Evolutionary conservation across 2,113 vertebrate species (phyloP).

Genomic region (Hippocampus abdominalis): DNA sequence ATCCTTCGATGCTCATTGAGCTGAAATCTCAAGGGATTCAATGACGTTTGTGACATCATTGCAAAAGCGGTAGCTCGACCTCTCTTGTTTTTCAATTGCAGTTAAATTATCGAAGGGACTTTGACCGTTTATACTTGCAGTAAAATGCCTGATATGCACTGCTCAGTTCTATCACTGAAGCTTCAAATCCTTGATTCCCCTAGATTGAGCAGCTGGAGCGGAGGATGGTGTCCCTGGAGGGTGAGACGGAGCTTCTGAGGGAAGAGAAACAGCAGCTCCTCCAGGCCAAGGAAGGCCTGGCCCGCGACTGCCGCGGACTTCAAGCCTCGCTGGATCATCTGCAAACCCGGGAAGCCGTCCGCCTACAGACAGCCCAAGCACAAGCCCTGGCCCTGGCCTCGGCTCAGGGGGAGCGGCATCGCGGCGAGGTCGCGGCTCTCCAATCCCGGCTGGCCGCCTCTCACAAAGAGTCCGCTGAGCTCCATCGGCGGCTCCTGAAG

Average conservation of each 20-base stretch:
- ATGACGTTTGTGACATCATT: neutral
- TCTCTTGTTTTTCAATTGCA: neutral
- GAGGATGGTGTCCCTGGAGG: conserved; percentile 74
- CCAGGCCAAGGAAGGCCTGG: conserved; percentile 74
- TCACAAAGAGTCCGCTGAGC: conserved; percentile 68
- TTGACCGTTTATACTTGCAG: conserved; percentile 5
- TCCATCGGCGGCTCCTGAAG: conserved; percentile 70
- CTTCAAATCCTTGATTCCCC: conserved; percentile 37
- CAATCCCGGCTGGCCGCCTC: conserved; percentile 68
- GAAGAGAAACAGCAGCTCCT: conserved; percentile 74
- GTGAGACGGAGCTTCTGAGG: conserved; percentile 72
- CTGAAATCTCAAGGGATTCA: neutral
- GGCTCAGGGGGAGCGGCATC: conserved; percentile 65
- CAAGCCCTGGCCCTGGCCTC: conserved; percentile 35
- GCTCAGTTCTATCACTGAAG: conserved; percentile 16
- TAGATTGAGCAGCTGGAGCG: conserved; percentile 80
- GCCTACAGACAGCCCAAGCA: conserved; percentile 62
- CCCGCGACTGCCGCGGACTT: conserved; percentile 68
- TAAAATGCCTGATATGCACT: conserved; percentile 8
- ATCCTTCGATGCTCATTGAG: neutral
- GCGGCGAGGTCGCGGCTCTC: conserved; percentile 65
- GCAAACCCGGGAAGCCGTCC: conserved; percentile 59
- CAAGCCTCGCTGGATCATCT: conserved; percentile 72
- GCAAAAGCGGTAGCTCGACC: neutral
- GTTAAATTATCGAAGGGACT: neutral